phyloP scores from a whole-genome alignment of 2,888 invertebrate genomes.

The Hypomecis atomaria region DNA sequence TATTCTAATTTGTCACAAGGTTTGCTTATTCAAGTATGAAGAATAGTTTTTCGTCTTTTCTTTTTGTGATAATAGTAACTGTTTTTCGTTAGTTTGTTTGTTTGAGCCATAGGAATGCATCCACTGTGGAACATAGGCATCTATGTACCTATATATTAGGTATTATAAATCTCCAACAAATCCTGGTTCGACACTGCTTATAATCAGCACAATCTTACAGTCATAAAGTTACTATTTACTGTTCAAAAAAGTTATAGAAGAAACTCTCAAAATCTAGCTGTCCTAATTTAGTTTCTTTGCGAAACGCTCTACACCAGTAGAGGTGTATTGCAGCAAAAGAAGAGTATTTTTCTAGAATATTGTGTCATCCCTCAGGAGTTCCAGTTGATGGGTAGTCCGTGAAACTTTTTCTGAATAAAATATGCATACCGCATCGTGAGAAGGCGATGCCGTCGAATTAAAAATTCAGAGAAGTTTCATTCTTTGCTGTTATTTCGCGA shows the following conservation, averaged over 20 bases:
- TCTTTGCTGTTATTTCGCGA: conserved; percentile 17
- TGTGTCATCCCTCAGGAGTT: conserved; percentile 18
- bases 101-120: no score
- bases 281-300: neutral
- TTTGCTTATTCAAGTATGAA: no score
- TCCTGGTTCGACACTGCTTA: no score
- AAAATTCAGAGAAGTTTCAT: conserved; percentile 21
- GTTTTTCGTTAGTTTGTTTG: no score
- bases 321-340: conserved; percentile 16
- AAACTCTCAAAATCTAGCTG: neutral
- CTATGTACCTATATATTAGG: no score
- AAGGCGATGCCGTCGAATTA: conserved; percentile 26
- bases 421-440: conserved; percentile 23
- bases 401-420: conserved; percentile 30
- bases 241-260: neutral
- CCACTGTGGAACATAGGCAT: no score
- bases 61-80: no score
- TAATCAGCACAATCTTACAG: no score
- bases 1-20: no score
- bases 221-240: neutral
- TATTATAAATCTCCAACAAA: no score
- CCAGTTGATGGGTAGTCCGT: conserved; percentile 14
- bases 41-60: no score
- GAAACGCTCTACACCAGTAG: conserved; percentile 4
- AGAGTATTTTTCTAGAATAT: conserved; percentile 21